Evolutionary conservation across 2,113 vertebrate species (phyloP).

Genomic region (Amphilophus citrinellus): DNA sequence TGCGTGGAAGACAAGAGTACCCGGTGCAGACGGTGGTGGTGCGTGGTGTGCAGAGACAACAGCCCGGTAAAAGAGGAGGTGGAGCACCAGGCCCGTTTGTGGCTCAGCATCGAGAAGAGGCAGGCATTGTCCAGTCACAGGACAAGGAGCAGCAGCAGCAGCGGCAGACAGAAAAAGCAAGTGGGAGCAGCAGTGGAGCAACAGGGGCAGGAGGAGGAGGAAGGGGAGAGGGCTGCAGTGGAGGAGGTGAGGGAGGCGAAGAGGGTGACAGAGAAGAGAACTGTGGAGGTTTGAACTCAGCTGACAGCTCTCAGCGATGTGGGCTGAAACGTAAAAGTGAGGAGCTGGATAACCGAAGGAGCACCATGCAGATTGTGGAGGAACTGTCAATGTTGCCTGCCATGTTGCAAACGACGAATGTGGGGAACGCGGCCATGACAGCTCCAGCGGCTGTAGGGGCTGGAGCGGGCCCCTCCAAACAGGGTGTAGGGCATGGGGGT

Average conservation of each 20-base stretch:
- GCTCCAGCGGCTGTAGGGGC: constrained; percentile 78
- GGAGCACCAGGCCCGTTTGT: constrained; percentile 50
- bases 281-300: constrained; percentile 84
- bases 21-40: constrained; percentile 91
- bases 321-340: constrained; percentile 99
- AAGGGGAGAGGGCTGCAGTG: constrained; percentile 79
- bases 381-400: constrained; percentile 96
- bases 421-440: constrained; percentile 88
- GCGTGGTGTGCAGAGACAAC: constrained; percentile 89
- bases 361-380: constrained; percentile 98
- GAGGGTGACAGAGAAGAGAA: constrained; percentile 71
- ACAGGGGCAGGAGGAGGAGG: constrained; percentile 80
- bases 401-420: constrained; percentile 93
- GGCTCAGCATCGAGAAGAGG: constrained; percentile 62
- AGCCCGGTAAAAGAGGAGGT: constrained; percentile 65
- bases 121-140: constrained; percentile 65
- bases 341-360: constrained; percentile 89
- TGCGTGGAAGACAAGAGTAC: constrained; percentile 83
- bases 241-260: constrained; percentile 64
- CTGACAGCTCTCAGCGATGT: constrained; percentile 92
- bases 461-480: constrained; percentile 83
- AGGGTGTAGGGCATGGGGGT: constrained; percentile 81
- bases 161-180: constrained; percentile 74
- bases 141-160: constrained; percentile 65
- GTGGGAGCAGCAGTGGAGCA: constrained; percentile 82